These are phyloP conservation scores for Drosophila tani DNA, from an alignment of 1,140 invertebrate genomes.

Conservation along the genomic window DNA sequence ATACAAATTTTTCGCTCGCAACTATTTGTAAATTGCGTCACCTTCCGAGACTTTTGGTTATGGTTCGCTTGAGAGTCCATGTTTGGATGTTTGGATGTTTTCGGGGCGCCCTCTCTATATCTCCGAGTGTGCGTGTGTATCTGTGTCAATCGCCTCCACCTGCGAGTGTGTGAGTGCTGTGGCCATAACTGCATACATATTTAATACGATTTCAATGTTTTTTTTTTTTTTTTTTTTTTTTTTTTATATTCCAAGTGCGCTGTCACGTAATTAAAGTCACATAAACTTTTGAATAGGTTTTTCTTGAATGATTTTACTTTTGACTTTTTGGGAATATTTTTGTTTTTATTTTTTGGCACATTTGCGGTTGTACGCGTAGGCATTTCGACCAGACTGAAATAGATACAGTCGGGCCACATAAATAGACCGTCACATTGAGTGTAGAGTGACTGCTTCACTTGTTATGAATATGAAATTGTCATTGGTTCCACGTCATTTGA, in stretches of 20 bases:
- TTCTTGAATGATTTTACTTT: constrained; percentile 47
- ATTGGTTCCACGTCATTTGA: constrained; percentile 32
- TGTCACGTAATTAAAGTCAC: constrained; percentile 79
- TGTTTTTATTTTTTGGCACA: constrained; percentile 39
- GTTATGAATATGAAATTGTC: constrained; percentile 29
- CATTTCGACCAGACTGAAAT: constrained; percentile 52
- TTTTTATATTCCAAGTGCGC: constrained; percentile 45
- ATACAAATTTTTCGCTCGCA: constrained; percentile 56
- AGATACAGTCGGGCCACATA: constrained; percentile 23
- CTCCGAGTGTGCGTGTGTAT: constrained; percentile 41
- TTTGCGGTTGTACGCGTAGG: constrained; percentile 59
- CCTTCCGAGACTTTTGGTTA: constrained; percentile 38
- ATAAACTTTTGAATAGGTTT: constrained; percentile 58
- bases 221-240: neutral
- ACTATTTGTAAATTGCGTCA: constrained; percentile 74
- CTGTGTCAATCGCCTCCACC: constrained; percentile 55
- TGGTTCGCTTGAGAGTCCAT: constrained; percentile 52
- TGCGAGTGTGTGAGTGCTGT: constrained; percentile 25
- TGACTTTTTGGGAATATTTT: constrained; percentile 26
- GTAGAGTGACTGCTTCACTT: constrained; percentile 25
- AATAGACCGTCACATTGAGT: constrained; percentile 35
- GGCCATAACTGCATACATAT: constrained; percentile 70
- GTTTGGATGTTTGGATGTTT: constrained; percentile 37
- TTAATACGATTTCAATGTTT: constrained; percentile 75
- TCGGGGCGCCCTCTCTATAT: constrained; percentile 17